phyloP scores from a whole-genome alignment of 2,113 vertebrate genomes.

The Buteo buteo region DNA sequence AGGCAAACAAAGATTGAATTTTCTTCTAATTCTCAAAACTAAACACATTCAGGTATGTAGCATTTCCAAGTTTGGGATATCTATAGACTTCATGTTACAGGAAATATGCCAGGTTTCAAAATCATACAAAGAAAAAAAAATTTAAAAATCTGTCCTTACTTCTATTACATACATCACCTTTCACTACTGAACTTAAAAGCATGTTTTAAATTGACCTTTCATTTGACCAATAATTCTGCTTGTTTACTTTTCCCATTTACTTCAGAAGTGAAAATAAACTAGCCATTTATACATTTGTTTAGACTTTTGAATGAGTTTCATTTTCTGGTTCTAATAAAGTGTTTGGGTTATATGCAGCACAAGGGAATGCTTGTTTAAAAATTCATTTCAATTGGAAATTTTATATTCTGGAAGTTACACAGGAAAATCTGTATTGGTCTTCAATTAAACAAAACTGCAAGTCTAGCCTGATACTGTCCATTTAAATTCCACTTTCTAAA shows the following conservation, averaged over 20 bases:
- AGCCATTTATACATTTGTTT: background rate
- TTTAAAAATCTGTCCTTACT: background rate
- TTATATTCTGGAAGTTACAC: background rate
- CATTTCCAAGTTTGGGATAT: background rate
- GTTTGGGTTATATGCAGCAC: background rate
- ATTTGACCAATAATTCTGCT: conserved; percentile 1
- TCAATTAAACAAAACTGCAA: background rate
- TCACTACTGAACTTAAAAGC: background rate
- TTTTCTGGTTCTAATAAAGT: background rate
- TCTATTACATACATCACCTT: background rate
- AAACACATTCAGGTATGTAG: background rate
- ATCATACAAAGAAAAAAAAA: background rate
- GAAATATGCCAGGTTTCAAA: background rate
- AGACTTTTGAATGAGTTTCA: background rate
- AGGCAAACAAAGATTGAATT: background rate
- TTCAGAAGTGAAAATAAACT: conserved; percentile 18
- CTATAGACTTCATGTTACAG: background rate
- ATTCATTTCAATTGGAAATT: background rate
- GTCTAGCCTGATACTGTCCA: background rate
- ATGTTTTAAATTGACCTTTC: background rate
- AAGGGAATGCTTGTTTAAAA: conserved; percentile 20
- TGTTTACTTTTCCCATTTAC: conserved; percentile 3
- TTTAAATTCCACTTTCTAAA: background rate
- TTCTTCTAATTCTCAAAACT: background rate
- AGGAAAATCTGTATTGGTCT: background rate